Conservation (phyloP, 1,140 invertebrate genomes). For the Rhyzopertha dominica region DNA sequence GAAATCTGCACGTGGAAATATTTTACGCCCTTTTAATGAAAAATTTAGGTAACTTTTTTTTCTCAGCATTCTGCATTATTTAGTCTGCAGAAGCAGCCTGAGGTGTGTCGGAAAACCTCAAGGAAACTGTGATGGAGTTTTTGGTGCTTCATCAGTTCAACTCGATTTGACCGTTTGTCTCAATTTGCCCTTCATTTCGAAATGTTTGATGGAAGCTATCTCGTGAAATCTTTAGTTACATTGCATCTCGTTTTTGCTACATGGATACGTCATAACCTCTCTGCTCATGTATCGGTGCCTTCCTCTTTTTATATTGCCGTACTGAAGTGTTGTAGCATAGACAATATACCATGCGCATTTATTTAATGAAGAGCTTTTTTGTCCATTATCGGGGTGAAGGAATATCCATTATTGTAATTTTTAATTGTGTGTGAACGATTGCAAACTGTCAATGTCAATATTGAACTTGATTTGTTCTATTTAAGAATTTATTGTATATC, state of each 20-base stretch:
- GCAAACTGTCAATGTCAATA: no score
- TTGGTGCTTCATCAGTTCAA: neutral
- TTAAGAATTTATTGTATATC: neutral
- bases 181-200: neutral
- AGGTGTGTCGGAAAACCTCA: neutral
- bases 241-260: slow-evolving; percentile 9
- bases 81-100: no score
- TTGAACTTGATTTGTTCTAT: slow-evolving; percentile 26
- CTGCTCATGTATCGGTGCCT: slow-evolving; percentile 39
- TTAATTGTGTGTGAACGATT: slow-evolving; percentile 28
- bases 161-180: neutral
- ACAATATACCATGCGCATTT: slow-evolving; percentile 17
- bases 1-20: slow-evolving; percentile 11
- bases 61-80: no score
- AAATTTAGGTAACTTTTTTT: no score
- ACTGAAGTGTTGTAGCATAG: slow-evolving; percentile 28
- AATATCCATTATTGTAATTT: slow-evolving; percentile 22
- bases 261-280: slow-evolving; percentile 40
- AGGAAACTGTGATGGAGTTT: slow-evolving; percentile 2
- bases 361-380: slow-evolving; percentile 19
- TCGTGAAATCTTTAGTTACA: slow-evolving; percentile 1
- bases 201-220: neutral
- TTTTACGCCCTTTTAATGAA: no score
- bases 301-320: slow-evolving; percentile 40
- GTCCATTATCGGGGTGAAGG: slow-evolving; percentile 18